A percentile compares a stretch with the other conserved stretches of the same genome.
Conservation (phyloP, 2,113 vertebrate genomes). For the Salvator merianae region DNA sequence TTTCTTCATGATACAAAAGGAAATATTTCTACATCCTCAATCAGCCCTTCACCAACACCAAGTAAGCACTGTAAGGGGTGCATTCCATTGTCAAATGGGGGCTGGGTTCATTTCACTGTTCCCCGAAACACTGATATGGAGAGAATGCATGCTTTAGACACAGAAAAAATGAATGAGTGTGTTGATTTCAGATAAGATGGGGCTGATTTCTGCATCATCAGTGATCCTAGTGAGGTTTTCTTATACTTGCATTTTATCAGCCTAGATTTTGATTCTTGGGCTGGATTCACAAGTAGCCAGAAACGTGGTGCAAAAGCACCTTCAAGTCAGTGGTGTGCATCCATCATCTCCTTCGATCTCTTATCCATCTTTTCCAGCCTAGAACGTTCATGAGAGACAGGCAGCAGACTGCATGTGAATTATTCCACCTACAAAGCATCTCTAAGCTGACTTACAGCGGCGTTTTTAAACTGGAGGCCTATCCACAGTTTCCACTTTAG, state of each 20-base stretch:
- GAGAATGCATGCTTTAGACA: not conserved
- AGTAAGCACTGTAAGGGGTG: not conserved
- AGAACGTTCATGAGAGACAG: too few relatives aligned
- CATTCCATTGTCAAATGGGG: not conserved
- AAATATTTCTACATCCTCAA: constrained; percentile 46
- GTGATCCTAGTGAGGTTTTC: not conserved
- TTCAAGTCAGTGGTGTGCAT: too few relatives aligned
- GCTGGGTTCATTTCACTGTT: not conserved
- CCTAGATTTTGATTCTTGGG: not conserved
- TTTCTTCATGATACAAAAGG: constrained; percentile 73
- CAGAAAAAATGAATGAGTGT: not conserved
- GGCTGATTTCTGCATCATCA: not conserved
- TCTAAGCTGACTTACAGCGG: too few relatives aligned
- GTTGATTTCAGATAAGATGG: too few relatives aligned
- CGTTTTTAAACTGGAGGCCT: too few relatives aligned
- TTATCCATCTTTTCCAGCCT: too few relatives aligned
- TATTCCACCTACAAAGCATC: too few relatives aligned
- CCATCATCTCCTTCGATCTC: too few relatives aligned
- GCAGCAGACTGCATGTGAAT: too few relatives aligned
- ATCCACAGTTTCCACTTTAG: too few relatives aligned
- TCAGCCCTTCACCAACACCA: not conserved
- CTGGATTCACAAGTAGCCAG: too few relatives aligned
- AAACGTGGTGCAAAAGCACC: too few relatives aligned
- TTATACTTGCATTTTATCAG: not conserved
- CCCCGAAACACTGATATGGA: not conserved